phyloP scores from a whole-genome alignment of 2,888 invertebrate species.

The Acleris emargana region DNA sequence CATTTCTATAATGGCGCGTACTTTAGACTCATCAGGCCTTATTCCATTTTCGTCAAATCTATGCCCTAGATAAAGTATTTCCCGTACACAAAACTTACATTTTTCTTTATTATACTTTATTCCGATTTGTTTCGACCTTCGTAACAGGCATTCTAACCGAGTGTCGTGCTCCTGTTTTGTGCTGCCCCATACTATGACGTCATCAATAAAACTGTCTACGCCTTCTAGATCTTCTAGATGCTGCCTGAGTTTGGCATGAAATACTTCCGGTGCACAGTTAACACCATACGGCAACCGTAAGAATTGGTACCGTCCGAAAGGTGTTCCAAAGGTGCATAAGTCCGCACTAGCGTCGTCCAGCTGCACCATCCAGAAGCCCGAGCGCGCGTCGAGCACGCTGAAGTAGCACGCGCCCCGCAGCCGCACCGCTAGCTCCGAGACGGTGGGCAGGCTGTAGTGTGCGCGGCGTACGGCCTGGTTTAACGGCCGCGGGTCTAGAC shows the following conservation, averaged over 20 bases:
- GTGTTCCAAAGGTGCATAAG: constrained; percentile 34
- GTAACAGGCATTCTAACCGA: not conserved
- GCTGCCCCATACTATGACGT: constrained; percentile 5
- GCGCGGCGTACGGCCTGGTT: constrained; percentile 39
- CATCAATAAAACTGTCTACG: constrained; percentile 4
- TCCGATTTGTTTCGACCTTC: constrained; percentile 9
- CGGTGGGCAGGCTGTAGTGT: constrained; percentile 38
- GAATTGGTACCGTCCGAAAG: constrained; percentile 36
- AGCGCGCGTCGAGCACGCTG: no score
- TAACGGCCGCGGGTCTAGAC: constrained; percentile 40
- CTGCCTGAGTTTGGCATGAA: constrained; percentile 38
- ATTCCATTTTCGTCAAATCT: constrained; percentile 30
- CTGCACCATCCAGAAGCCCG: no score
- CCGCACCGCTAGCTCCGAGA: no score
- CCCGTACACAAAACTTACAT: constrained; percentile 4
- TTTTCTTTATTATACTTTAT: constrained; percentile 15
- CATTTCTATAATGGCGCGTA: constrained; percentile 34
- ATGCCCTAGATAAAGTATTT: constrained; percentile 30
- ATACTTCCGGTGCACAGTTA: not conserved
- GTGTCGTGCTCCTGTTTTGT: constrained; percentile 4
- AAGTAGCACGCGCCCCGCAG: no score
- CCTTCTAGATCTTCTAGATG: constrained; percentile 27
- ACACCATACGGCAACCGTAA: constrained; percentile 36
- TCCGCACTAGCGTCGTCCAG: no score
- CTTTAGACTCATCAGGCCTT: constrained; percentile 29